Percentiles rank a stretch among this genome's conserved stretches.
phyloP scores from a whole-genome alignment of 2,113 vertebrate genomes.

The Tachysurus vachellii region DNA sequence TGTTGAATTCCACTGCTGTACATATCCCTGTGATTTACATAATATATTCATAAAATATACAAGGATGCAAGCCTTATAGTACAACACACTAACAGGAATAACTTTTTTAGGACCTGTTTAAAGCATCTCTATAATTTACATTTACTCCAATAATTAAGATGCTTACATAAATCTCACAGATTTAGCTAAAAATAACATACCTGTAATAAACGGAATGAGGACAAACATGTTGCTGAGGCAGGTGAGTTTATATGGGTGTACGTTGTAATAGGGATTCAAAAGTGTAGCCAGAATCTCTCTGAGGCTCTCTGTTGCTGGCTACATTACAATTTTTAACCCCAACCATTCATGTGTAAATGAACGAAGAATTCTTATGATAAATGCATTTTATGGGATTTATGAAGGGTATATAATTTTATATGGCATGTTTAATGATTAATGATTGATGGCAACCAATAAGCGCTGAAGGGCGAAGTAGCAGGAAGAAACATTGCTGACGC shows the following conservation, averaged over 20 bases:
- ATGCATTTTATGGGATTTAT: no score
- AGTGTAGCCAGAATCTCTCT: no score
- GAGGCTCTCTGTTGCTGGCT: no score
- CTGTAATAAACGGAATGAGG: background rate
- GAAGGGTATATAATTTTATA: no score
- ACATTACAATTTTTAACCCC: no score
- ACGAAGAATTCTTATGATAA: no score
- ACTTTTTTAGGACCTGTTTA: background rate
- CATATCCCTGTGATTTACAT: constrained; percentile 42
- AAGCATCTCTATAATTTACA: background rate
- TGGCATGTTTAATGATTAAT: no score
- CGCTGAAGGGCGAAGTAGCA: no score
- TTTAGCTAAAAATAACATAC: background rate
- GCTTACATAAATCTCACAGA: background rate
- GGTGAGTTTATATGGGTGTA: background rate
- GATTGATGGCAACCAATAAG: no score
- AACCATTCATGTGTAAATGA: no score
- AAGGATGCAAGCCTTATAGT: background rate
- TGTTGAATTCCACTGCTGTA: constrained; percentile 51
- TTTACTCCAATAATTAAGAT: background rate
- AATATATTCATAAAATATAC: background rate
- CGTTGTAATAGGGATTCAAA: no score
- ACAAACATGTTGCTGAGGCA: constrained; percentile 16
- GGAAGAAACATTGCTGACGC: no score
- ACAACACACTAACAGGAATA: background rate